Conservation (phyloP, 2,113 vertebrate genomes). For the Chaenocephalus aceratus region DNA sequence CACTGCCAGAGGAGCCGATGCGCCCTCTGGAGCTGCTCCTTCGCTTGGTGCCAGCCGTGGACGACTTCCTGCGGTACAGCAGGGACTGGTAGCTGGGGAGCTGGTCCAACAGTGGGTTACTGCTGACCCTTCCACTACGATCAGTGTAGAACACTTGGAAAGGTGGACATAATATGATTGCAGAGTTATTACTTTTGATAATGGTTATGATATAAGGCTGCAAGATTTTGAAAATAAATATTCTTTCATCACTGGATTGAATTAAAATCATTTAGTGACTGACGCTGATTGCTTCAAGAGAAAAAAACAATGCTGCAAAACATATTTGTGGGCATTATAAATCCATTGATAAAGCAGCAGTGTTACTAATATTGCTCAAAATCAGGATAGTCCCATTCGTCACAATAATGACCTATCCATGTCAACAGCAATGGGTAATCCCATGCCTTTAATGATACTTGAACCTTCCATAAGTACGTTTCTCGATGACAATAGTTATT, state of each 20-base stretch:
- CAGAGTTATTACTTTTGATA: background rate
- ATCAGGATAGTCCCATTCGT: background rate
- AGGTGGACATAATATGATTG: background rate
- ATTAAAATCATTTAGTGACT: background rate
- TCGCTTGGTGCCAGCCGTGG: slow-evolving; percentile 36
- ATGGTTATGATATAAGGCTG: background rate
- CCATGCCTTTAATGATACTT: background rate
- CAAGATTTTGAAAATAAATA: background rate
- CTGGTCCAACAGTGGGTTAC: slow-evolving; percentile 89
- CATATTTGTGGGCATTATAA: background rate
- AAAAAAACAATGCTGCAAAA: background rate
- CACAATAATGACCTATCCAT: background rate
- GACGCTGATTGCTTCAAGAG: background rate
- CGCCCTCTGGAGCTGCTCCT: slow-evolving; percentile 53
- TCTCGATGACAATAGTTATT: background rate
- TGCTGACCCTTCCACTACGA: slow-evolving; percentile 58
- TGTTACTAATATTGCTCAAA: background rate
- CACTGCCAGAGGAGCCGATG: slow-evolving; percentile 59
- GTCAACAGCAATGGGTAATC: background rate
- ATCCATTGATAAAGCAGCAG: background rate
- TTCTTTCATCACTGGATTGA: background rate
- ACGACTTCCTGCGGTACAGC: slow-evolving; percentile 83
- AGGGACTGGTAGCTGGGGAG: slow-evolving; percentile 92
- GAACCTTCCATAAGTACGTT: background rate
- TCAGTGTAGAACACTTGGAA: slow-evolving; percentile 79